Percentiles rank a stretch among this genome's conserved stretches.
Evolutionary conservation across 1,140 invertebrate genomes (phyloP).

Genomic region (Mamestra configurata): DNA sequence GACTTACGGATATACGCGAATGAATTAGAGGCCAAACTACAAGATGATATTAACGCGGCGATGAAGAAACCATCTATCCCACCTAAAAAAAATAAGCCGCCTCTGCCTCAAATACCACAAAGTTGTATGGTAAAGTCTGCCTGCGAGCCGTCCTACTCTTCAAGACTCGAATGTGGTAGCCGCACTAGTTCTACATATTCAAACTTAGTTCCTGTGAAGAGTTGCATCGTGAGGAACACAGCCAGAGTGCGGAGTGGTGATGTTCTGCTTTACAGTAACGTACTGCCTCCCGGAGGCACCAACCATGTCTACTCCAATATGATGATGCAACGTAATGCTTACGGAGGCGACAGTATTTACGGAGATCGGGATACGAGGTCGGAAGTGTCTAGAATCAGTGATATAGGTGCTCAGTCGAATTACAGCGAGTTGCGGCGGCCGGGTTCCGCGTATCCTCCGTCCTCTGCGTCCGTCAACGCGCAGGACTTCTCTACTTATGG

Average conservation of each 20-base stretch:
- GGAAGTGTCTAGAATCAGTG: slow-evolving; percentile 79
- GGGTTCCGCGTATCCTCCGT: slow-evolving; percentile 82
- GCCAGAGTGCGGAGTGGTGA: slow-evolving; percentile 84
- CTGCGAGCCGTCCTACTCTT: slow-evolving; percentile 85
- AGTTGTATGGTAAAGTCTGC: slow-evolving; percentile 84
- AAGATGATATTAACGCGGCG: slow-evolving; percentile 84
- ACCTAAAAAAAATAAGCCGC: slow-evolving; percentile 83
- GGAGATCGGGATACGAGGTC: slow-evolving; percentile 83
- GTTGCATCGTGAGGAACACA: slow-evolving; percentile 85
- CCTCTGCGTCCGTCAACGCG: slow-evolving; percentile 84
- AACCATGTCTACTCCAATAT: slow-evolving; percentile 88
- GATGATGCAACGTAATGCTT: slow-evolving; percentile 71
- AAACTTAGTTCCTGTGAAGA: slow-evolving; percentile 85
- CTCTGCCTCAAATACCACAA: slow-evolving; percentile 88
- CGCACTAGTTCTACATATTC: slow-evolving; percentile 83
- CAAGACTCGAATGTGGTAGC: slow-evolving; percentile 81
- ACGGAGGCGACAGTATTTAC: slow-evolving; percentile 78
- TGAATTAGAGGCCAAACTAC: slow-evolving; percentile 86
- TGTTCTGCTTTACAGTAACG: slow-evolving; percentile 88
- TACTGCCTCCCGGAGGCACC: slow-evolving; percentile 83
- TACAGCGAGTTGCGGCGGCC: slow-evolving; percentile 94
- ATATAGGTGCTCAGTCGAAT: slow-evolving; percentile 89
- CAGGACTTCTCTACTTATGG: slow-evolving; percentile 91
- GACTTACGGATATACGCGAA: slow-evolving; percentile 88
- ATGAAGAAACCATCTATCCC: slow-evolving; percentile 83